phyloP scores from a whole-genome alignment of 2,888 invertebrate genomes.

The Lypha dubia region DNA sequence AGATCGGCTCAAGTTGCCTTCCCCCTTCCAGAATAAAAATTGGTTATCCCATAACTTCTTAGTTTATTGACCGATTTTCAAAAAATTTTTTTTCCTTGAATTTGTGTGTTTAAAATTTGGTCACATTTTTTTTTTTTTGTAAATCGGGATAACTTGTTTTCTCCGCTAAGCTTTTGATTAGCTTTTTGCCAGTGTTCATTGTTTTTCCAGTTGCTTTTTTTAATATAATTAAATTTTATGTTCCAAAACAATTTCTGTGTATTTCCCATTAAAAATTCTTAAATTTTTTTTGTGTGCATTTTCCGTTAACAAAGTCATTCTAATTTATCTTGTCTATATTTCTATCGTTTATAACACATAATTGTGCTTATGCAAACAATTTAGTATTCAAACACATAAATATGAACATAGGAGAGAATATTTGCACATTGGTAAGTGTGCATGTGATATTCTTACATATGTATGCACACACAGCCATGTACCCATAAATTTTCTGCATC shows the following conservation, averaged over 20 bases:
- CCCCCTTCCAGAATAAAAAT: no score
- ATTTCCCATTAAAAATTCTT: conserved; percentile 1
- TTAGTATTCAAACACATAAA: conserved; percentile 20
- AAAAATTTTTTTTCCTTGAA: no score
- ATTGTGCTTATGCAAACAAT: conserved; percentile 50
- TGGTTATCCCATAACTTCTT: no score
- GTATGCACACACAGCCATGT: not conserved
- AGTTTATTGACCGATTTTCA: no score
- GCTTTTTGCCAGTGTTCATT: not conserved
- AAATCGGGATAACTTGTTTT: no score
- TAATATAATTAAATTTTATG: not conserved
- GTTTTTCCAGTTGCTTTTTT: not conserved
- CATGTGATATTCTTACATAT: not conserved
- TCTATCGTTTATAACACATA: conserved; percentile 24
- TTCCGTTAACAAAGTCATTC: conserved; percentile 34
- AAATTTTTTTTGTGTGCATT: conserved; percentile 12
- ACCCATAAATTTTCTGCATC: not conserved
- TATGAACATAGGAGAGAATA: not conserved
- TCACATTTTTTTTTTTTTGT: no score
- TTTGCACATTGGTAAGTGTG: not conserved
- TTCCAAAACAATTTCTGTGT: not conserved
- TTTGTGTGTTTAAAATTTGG: no score
- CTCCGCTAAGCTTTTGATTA: no score
- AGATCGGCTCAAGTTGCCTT: no score
- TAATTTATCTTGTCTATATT: conserved; percentile 30